These are phyloP conservation scores for Temnothorax longispinosus DNA, from an alignment of 1,140 invertebrate genomes.

Conservation along the genomic window DNA sequence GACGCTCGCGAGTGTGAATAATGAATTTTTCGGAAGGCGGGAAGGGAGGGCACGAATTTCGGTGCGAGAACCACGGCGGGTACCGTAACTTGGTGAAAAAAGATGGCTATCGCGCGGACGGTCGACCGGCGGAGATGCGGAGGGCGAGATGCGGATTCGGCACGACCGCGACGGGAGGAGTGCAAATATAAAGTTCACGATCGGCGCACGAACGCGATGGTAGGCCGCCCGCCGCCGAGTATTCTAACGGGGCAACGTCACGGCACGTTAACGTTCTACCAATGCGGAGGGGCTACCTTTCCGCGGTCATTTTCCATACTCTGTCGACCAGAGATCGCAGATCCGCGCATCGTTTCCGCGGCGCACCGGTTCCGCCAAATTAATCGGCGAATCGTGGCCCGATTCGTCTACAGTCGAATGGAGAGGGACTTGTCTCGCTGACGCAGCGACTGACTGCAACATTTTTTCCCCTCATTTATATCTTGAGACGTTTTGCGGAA, in stretches of 20 bases:
- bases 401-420: neutral
- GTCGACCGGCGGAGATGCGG: neutral
- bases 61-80: neutral
- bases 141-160: constrained; percentile 47
- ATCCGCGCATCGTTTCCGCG: constrained; percentile 37
- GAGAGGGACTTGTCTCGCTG: neutral
- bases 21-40: constrained; percentile 5
- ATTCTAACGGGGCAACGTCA: constrained; percentile 74
- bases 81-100: constrained; percentile 50
- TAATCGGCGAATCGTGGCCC: constrained; percentile 1
- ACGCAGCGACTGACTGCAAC: neutral
- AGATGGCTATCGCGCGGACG: constrained; percentile 30
- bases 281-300: constrained; percentile 53
- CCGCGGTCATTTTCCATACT: constrained; percentile 62
- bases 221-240: constrained; percentile 35
- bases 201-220: constrained; percentile 41
- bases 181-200: constrained; percentile 57
- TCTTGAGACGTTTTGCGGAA: neutral
- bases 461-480: neutral
- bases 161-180: constrained; percentile 43
- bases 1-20: neutral
- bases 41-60: neutral
- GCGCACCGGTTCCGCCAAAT: constrained; percentile 2
- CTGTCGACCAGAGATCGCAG: constrained; percentile 24
- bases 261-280: constrained; percentile 72